Percentiles rank a stretch among this genome's conserved stretches.
These are phyloP conservation scores for Whitmania pigra DNA, from an alignment of 1,140 invertebrate species.

Conservation along the genomic window DNA sequence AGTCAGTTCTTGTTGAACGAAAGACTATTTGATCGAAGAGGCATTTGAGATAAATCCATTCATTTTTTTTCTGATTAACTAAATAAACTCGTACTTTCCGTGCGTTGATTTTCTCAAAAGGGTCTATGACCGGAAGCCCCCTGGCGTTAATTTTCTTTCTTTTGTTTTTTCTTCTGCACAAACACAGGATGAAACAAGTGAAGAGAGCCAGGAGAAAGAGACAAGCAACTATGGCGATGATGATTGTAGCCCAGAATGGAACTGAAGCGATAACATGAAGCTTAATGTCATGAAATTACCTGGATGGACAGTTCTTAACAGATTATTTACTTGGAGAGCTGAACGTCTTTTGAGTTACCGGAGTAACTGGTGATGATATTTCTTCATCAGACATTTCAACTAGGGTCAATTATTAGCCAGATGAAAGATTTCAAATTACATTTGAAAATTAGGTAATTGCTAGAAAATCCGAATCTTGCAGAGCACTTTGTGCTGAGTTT, in stretches of 20 bases:
- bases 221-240: neutral
- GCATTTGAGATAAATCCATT: neutral
- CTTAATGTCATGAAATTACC: no score
- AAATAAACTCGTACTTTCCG: neutral
- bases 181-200: neutral
- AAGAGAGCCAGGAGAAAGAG: conserved; percentile 7
- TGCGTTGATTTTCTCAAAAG: neutral
- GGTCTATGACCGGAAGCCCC: neutral
- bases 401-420: no score
- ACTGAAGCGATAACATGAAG: neutral
- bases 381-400: no score
- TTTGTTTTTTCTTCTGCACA: conserved; percentile 3
- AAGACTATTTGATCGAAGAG: neutral
- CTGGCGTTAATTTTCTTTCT: neutral
- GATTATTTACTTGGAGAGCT: no score
- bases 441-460: no score
- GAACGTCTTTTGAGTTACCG: no score
- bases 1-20: conserved; percentile 2
- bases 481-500: no score
- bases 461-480: no score
- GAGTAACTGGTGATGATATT: no score
- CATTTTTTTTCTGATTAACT: neutral
- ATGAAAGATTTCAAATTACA: no score
- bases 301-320: no score
- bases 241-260: conserved; percentile 12